These are phyloP conservation scores for Rhagophthalmus giganteus DNA, from an alignment of 2,888 invertebrate genomes.

Conservation along the genomic window DNA sequence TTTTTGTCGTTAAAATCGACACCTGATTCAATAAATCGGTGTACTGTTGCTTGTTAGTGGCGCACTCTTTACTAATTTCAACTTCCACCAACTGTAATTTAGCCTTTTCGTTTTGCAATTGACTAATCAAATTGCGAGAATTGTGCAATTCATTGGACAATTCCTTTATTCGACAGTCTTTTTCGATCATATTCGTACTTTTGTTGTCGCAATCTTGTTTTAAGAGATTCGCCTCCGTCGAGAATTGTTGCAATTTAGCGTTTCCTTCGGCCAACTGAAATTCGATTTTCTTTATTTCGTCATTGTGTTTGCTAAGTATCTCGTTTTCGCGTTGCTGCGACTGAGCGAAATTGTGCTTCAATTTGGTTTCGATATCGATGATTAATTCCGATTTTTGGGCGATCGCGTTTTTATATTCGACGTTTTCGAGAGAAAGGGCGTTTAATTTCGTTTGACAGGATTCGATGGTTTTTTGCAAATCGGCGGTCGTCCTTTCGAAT, in stretches of 20 bases:
- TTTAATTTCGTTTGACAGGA: constrained; percentile 29
- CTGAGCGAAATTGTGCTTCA: constrained; percentile 55
- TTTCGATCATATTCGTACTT: constrained; percentile 39
- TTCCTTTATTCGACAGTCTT: constrained; percentile 41
- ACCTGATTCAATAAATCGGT: constrained; percentile 32
- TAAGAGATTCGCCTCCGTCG: constrained; percentile 45
- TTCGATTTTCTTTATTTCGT: constrained; percentile 41
- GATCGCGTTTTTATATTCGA: constrained; percentile 36
- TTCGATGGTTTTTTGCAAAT: constrained; percentile 20
- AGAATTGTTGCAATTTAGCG: constrained; percentile 34
- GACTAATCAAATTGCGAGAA: constrained; percentile 44
- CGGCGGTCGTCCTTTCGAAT: constrained; percentile 7
- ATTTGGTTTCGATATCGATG: constrained; percentile 43
- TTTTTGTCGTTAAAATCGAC: constrained; percentile 31
- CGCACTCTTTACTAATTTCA: constrained; percentile 12
- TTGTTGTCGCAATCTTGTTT: constrained; percentile 35
- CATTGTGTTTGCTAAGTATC: constrained; percentile 19
- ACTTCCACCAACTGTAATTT: constrained; percentile 34
- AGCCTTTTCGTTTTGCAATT: constrained; percentile 50
- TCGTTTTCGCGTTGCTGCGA: constrained; percentile 35
- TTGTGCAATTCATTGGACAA: constrained; percentile 39
- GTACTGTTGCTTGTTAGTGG: constrained; percentile 24
- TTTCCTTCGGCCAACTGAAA: constrained; percentile 48
- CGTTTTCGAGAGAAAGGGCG: constrained; percentile 29
- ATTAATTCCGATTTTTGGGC: constrained; percentile 38